These are phyloP conservation scores for Boloria selene DNA, from an alignment of 2,888 invertebrate genomes.

Conservation along the genomic window DNA sequence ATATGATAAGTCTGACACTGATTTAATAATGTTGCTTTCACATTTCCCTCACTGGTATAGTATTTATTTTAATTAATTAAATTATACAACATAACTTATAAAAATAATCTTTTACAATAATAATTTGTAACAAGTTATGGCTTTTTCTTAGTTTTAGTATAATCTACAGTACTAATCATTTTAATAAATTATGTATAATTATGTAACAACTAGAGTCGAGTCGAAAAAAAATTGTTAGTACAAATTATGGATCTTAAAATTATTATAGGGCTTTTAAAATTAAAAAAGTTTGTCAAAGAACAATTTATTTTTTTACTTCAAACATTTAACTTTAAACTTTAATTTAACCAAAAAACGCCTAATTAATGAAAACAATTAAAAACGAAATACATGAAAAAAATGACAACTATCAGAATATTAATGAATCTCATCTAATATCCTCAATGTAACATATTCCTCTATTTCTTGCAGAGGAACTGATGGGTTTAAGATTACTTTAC, in stretches of 20 bases:
- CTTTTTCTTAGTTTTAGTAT: too few species aligned
- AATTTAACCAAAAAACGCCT: not conserved
- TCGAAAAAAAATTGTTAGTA: too few species aligned
- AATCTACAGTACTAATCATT: too few species aligned
- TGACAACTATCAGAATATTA: not conserved
- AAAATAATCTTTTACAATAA: not conserved
- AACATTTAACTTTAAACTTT: too few species aligned
- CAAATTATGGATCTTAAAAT: too few species aligned
- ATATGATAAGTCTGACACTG: conserved; percentile 51
- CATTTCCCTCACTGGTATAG: conserved; percentile 72
- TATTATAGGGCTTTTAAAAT: too few species aligned
- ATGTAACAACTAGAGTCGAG: too few species aligned
- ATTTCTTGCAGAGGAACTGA: not conserved
- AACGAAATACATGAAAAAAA: too few species aligned
- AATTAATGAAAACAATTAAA: not conserved
- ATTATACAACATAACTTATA: not conserved
- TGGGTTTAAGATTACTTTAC: not conserved
- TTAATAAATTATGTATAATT: too few species aligned
- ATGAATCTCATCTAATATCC: not conserved
- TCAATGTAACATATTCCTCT: conserved; percentile 14
- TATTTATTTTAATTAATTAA: conserved; percentile 48
- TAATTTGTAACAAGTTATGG: not conserved
- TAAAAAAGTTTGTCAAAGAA: too few species aligned
- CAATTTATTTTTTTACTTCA: too few species aligned
- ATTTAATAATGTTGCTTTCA: conserved; percentile 65